These are phyloP conservation scores for Pituophis catenifer DNA, from an alignment of 2,113 vertebrate species.

Conservation along the genomic window DNA sequence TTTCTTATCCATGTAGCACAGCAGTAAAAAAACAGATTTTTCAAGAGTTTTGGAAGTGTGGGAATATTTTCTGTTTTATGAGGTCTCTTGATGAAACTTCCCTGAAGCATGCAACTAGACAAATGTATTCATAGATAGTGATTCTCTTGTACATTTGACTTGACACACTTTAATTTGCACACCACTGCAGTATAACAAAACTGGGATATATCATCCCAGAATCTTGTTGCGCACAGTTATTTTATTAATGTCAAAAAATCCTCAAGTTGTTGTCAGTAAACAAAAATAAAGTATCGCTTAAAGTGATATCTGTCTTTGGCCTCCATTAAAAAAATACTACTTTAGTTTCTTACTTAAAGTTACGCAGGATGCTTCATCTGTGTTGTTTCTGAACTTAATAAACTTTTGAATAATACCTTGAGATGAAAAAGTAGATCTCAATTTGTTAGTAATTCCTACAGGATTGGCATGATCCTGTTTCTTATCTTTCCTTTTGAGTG, in stretches of 20 bases:
- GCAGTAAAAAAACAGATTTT: not conserved
- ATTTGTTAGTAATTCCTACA: not conserved
- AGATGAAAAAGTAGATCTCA: not conserved
- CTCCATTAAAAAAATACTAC: not conserved
- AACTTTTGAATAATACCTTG: not conserved
- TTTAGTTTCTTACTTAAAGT: not conserved
- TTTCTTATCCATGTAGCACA: not conserved
- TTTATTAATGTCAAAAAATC: not conserved
- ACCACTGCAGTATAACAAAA: not conserved
- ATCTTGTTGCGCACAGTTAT: not conserved
- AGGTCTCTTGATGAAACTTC: not conserved
- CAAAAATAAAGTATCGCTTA: not conserved
- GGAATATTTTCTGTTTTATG: not conserved
- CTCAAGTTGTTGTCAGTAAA: not conserved
- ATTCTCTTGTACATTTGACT: not conserved
- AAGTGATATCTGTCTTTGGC: not conserved
- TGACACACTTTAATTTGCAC: not conserved
- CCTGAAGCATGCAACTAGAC: not conserved
- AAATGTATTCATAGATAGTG: not conserved
- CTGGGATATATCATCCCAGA: not conserved
- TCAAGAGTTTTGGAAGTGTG: not conserved
- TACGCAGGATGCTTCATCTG: not conserved
- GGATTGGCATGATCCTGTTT: not conserved
- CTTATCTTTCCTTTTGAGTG: not conserved
- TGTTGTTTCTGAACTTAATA: not conserved